Base-by-base conservation (phyloP, 2,797 vertebrate genomes). In the Kryptolebias ocellatus region DNA sequence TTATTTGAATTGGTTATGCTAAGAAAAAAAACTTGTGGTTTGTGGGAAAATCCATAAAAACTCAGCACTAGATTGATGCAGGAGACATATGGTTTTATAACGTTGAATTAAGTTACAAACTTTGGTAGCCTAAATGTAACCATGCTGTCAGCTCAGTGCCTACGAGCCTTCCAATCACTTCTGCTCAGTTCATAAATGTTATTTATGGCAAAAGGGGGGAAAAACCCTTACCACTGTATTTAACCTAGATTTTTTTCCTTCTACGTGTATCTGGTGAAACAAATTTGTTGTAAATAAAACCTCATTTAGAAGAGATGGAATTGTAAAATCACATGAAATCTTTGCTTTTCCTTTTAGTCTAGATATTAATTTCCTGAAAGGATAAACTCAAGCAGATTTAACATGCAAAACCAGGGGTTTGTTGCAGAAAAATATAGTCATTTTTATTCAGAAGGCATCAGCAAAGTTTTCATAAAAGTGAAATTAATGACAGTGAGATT, bases 371-470 rank as follows among this genome's bases (percentile, higher is more conserved):
- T 79, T 81, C 64, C 63, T 46, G 14, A 53, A 60, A 59, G 56
- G 47, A 53, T 68, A 53, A 60, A 74, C 76, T 39, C 20, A 34
- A 67, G 53, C 31, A 56, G 31, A 70, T 74, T 70, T 80, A 65
- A 83, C 64, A 29, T 63, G 53, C 44, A 64, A 64, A 74, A 70
- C 31, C 29, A 66, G 47, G 5, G 4, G 28, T 53, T 39, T 67
- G 31, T 63, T 29, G 17, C 42, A 61, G 34, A 62, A 57, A 70
- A 50, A 72, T 67, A 58, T 67, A 58, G 58, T 67, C 7, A 78
- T 78, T 75, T 24, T 77, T 3, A 59, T 24, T 79, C 37, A 77
- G 63, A 80, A 71, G 55, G 7, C 31, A 70, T 61, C 49, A 54
- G 60, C 61, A 56, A 65, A 20, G 72, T 67, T 79, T 70, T 71